These are phyloP conservation scores for Spodoptera frugiperda DNA, from an alignment of 1,140 invertebrate species.

Conservation along the genomic window DNA sequence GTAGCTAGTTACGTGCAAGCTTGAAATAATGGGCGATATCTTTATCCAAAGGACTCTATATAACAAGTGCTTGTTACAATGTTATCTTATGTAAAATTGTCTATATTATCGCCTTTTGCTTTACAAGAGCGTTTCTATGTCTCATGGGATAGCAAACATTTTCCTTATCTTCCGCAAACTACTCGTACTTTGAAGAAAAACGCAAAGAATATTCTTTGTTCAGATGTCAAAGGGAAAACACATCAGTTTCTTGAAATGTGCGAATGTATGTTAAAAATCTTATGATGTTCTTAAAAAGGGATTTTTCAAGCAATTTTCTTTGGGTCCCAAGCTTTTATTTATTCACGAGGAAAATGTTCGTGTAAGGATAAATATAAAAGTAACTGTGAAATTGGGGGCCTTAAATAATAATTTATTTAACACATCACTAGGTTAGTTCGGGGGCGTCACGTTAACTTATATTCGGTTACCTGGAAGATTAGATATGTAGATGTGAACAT, in stretches of 20 bases:
- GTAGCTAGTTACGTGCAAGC: no score
- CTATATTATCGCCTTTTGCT: slow-evolving; percentile 13
- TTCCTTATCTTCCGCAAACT: slow-evolving; percentile 33
- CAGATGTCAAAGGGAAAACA: slow-evolving; percentile 20
- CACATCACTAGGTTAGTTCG: no score
- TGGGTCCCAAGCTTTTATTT: no score
- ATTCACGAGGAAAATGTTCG: no score
- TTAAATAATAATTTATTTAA: no score
- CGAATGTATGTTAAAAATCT: neutral
- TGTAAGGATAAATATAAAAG: no score
- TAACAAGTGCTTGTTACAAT: neutral
- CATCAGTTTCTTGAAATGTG: neutral
- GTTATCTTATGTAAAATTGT: slow-evolving; percentile 22
- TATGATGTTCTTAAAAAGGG: neutral
- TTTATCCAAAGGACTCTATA: neutral
- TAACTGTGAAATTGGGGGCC: no score
- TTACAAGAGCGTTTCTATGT: slow-evolving; percentile 1
- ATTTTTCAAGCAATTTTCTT: no score
- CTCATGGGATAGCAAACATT: slow-evolving; percentile 23
- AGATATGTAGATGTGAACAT: no score
- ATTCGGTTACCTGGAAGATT: no score
- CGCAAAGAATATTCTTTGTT: slow-evolving; percentile 31
- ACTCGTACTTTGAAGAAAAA: slow-evolving; percentile 11
- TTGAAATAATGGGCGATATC: neutral
- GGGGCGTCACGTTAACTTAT: no score